phyloP scores from a whole-genome alignment of 2,888 invertebrate species.

The Ophion slaviceki region DNA sequence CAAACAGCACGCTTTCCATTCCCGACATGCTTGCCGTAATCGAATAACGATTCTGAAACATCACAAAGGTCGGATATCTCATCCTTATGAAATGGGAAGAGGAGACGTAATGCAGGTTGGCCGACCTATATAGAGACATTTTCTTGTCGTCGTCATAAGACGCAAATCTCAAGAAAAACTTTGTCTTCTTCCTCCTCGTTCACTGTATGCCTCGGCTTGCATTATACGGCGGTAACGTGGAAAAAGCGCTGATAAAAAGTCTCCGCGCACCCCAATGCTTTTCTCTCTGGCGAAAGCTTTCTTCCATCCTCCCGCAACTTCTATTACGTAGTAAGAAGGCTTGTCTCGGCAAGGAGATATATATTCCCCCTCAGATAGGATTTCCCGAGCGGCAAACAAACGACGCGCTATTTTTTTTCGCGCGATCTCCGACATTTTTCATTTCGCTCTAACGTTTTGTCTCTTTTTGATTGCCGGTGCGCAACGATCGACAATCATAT shows the following conservation, averaged over 20 bases:
- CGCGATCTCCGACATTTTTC: constrained; percentile 53
- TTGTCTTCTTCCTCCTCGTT: constrained; percentile 22
- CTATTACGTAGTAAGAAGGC: constrained; percentile 53
- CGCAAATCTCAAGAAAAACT: constrained; percentile 46
- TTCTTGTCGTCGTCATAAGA: constrained; percentile 39
- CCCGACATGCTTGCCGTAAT: constrained; percentile 1
- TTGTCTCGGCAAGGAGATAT: constrained; percentile 41
- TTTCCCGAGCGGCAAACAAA: constrained; percentile 49
- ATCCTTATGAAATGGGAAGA: constrained; percentile 12
- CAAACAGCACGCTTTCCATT: not conserved
- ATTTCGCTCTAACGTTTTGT: constrained; percentile 29
- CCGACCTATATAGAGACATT: constrained; percentile 26
- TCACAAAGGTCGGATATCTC: not conserved
- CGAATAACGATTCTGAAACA: constrained; percentile 2
- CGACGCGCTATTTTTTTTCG: constrained; percentile 51
- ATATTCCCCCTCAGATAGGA: constrained; percentile 56
- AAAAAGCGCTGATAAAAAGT: constrained; percentile 51
- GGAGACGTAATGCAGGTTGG: constrained; percentile 5
- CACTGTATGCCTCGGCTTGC: constrained; percentile 35
- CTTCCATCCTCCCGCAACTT: constrained; percentile 22
- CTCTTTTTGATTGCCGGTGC: constrained; percentile 23
- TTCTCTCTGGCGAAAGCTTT: constrained; percentile 36
- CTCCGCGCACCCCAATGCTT: constrained; percentile 33
- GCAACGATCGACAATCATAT: constrained; percentile 3
- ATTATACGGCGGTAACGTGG: constrained; percentile 38